phyloP scores from a whole-genome alignment of 2,113 vertebrate genomes.

The Arvicanthis niloticus region DNA sequence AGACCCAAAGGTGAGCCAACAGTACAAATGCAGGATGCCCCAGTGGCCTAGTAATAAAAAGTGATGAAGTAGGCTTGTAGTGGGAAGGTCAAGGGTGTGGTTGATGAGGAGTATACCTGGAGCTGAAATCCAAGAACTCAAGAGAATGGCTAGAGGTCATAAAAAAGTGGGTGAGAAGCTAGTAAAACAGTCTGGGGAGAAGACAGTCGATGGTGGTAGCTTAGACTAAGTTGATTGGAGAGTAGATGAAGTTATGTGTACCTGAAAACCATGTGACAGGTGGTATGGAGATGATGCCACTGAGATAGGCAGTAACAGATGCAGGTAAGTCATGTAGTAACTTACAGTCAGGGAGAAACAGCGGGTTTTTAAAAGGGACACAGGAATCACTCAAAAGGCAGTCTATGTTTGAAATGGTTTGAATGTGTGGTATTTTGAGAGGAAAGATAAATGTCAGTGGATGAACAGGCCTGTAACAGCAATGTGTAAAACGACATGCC shows the following conservation, averaged over 20 bases:
- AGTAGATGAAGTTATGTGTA: not conserved
- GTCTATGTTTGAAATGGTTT: not conserved
- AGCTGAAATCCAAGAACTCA: not conserved
- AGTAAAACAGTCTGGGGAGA: not conserved
- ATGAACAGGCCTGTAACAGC: not conserved
- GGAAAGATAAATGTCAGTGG: not conserved
- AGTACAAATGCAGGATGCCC: not conserved
- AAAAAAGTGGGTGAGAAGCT: not conserved
- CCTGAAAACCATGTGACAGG: not conserved
- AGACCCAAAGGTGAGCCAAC: not conserved
- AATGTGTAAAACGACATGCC: not conserved
- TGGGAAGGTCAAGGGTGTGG: not conserved
- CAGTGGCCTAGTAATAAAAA: not conserved
- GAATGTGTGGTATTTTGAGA: not conserved
- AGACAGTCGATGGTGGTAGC: not conserved
- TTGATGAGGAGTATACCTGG: no score
- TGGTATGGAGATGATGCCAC: not conserved
- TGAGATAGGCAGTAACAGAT: not conserved
- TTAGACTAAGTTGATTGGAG: not conserved
- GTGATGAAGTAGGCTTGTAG: not conserved
- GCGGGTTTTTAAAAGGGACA: not conserved
- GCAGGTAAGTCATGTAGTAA: no score
- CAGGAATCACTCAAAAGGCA: not conserved
- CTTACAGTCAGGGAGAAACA: not conserved
- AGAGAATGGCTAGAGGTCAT: not conserved